Evolutionary conservation across 2,888 invertebrate genomes (phyloP).

Genomic region (Apantesis nais): DNA sequence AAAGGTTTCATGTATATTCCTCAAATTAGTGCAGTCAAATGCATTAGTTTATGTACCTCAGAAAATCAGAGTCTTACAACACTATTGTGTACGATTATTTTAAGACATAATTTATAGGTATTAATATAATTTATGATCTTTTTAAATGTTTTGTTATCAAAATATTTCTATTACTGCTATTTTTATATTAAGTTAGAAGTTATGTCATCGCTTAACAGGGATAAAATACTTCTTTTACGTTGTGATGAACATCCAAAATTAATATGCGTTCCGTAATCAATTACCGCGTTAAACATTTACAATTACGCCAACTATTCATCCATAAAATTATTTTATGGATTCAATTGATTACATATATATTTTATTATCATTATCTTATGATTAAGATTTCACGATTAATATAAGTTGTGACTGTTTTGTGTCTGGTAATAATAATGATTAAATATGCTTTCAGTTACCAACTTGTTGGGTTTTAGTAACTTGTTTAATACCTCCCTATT

Average conservation of each 20-base stretch:
- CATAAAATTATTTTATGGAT: not conserved
- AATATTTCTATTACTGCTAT: no score
- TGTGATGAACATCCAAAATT: not conserved
- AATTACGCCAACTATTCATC: not conserved
- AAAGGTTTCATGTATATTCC: not conserved
- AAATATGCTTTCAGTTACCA: not conserved
- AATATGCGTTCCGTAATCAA: not conserved
- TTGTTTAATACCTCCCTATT: no score
- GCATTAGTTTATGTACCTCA: not conserved
- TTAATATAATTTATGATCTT: not conserved
- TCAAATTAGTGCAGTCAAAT: not conserved
- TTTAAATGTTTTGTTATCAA: not conserved
- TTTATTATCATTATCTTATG: conserved; percentile 3
- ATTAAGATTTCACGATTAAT: not conserved
- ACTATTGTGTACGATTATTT: not conserved
- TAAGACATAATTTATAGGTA: not conserved
- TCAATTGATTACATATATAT: not conserved
- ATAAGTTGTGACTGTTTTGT: not conserved
- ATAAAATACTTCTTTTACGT: not conserved
- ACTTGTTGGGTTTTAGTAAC: not conserved
- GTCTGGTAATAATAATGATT: not conserved
- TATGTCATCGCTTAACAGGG: not conserved
- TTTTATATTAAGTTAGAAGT: not conserved
- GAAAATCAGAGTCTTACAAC: not conserved
- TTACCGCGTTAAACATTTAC: not conserved